These are phyloP conservation scores for Cephus rjabovi DNA, from an alignment of 2,888 invertebrate genomes.

Conservation along the genomic window DNA sequence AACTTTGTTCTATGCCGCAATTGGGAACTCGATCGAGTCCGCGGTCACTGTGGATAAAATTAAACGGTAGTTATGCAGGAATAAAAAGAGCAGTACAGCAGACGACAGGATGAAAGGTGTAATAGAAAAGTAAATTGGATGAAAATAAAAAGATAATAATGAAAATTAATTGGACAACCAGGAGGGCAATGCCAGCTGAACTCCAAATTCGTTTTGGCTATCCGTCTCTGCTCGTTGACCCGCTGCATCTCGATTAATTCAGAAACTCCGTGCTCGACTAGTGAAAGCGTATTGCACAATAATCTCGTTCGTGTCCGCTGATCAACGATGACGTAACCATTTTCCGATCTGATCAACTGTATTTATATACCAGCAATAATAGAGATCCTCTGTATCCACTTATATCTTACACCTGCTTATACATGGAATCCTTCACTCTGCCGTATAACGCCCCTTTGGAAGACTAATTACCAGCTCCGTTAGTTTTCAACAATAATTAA, in stretches of 20 bases:
- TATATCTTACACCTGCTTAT: not conserved
- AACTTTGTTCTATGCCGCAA: not conserved
- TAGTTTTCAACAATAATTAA: not conserved
- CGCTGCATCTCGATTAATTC: slow-evolving; percentile 6
- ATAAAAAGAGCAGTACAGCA: not conserved
- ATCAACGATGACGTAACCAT: slow-evolving; percentile 35
- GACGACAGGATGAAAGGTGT: not conserved
- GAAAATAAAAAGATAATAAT: not conserved
- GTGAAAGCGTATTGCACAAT: slow-evolving; percentile 44
- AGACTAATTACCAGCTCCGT: not conserved
- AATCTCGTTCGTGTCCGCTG: slow-evolving; percentile 29
- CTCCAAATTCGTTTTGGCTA: slow-evolving; percentile 10
- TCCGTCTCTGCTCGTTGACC: slow-evolving; percentile 3
- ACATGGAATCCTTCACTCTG: not conserved
- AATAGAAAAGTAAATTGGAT: not conserved
- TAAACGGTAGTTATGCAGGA: not conserved
- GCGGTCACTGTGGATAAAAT: not conserved
- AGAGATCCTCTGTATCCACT: not conserved
- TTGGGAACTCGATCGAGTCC: not conserved
- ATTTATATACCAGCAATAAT: not conserved
- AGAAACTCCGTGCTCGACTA: slow-evolving; percentile 4
- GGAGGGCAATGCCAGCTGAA: not conserved
- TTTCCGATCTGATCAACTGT: slow-evolving; percentile 24
- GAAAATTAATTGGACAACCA: not conserved
- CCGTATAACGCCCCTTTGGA: not conserved